Base-by-base conservation (phyloP, 64 coral and sea anemone genomes). In the Montipora cactus region DNA sequence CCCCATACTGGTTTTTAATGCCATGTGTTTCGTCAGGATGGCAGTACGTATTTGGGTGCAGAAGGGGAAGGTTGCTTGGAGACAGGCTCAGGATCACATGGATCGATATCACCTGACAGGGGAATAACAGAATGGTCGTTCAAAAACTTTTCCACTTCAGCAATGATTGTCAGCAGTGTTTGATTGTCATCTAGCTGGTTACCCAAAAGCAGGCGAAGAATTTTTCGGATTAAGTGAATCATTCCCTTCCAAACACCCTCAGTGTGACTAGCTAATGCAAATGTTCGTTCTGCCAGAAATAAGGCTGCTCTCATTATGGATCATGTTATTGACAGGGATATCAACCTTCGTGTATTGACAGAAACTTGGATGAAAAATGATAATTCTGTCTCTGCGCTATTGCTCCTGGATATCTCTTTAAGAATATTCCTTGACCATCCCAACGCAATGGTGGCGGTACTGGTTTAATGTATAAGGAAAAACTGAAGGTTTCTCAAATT, bases 161-260 rank as follows among this genome's bases (percentile, higher is more conserved):
- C 15, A 10, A 85, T n/a, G 8, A 18, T 25, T 3, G 82, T 93
- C 4, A 45, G n/a, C 1, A 93, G 47, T 4, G 92, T 88, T 57
- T 88, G 77, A 57, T 88, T 69, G 57, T 68, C n/a, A 13, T 83
- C 62, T 8, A 75, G 7, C 66, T 88, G 62, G 4, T 75, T 3
- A 3, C 77, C 59, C 25, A 89, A 21, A 7, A 81, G 15, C 0
- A 28, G 85, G 23, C 5, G 28, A 16, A 94, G 67, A 19, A 89
- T 89, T 18, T 76, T 81, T 7, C 91, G 68, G 1, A 87, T 37
- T 4, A 82, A 87, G 1, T 75, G 21, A 10, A 93, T 93, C 78
- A 94, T 81, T 45, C 87, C 18, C 20, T 94, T 87, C 87, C 93
- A 94, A 9, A 94, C 79, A 7, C 93, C 93, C 67, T 87, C 93